Base-by-base conservation (phyloP, 1,140 invertebrate genomes). In the Polyergus mexicanus region DNA sequence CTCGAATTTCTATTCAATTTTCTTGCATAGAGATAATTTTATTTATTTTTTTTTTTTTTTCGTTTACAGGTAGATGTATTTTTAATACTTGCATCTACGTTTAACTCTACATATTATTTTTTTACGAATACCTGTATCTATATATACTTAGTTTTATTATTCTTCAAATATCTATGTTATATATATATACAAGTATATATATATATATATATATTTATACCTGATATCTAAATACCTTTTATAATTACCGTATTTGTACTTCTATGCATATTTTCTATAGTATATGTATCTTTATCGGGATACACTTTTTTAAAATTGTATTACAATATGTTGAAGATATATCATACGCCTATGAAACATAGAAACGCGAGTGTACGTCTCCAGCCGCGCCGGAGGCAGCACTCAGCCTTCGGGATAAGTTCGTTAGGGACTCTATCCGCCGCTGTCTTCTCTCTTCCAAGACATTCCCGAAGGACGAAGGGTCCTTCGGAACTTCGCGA, bases 341-440 rank as follows among this genome's bases (percentile, higher is more conserved):
- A 25, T 74, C 44, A 38, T 83, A 74, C 78, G 78, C 78, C 78
- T 74, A 83, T 83, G 78, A 44, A 62, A n/a, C 54, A 54, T 38
- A 54, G 54, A 74, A 74, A 83, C 51, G 80, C 78, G 58, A 77
- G 66, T 88, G 77, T 84, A 87, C 71, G 76, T 89, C 88, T 86
- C 65, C 32, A 44, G 47, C 41, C 62, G 41, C 32, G 69, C 89
- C 84, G 56, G 44, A 56, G 86, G 72, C 89, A 87, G 85, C 88
- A 88, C 90, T 89, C 89, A 90, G 86, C 87, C 74, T 90, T 87
- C 54, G 86, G 88, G 90, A 91, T 93, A 93, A 93, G 92, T 94
- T 93, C 90, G 93, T 94, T 93, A 93, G 90, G 71, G 87, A 84
- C 85, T 62, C 85, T 62, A 83, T 63, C 89, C 86, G 41, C 51